These are phyloP conservation scores for Anneissia japonica DNA, from an alignment of 35 echinoderm and acorn worm species.

Conservation along the genomic window DNA sequence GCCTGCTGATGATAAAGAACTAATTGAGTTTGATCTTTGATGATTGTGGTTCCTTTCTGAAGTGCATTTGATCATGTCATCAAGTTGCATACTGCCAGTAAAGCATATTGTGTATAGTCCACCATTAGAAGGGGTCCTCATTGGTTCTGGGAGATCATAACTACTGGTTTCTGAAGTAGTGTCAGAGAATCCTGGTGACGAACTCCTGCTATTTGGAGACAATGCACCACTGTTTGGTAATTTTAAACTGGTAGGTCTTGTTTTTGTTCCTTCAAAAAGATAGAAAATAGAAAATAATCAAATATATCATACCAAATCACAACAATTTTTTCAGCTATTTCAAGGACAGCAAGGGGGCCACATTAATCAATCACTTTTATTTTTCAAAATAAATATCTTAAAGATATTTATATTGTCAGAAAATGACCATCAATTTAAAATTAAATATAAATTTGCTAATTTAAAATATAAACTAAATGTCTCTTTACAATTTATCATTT, in stretches of 20 bases:
- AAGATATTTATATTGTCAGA: too few relatives aligned
- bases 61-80: not conserved
- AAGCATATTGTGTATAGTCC: constrained; percentile 72
- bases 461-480: too few relatives aligned
- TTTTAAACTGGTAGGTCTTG: not conserved
- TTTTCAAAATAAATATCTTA: too few relatives aligned
- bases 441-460: too few relatives aligned
- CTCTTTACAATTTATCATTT: too few relatives aligned
- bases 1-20: not conserved
- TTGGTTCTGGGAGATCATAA: constrained; percentile 62
- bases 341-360: too few relatives aligned
- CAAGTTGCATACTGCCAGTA: constrained; percentile 17
- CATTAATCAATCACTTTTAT: too few relatives aligned
- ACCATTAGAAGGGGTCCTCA: constrained; percentile 50
- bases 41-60: not conserved
- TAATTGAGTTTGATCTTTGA: not conserved
- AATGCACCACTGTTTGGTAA: not conserved
- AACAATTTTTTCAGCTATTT: too few relatives aligned
- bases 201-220: not conserved
- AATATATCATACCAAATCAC: too few relatives aligned
- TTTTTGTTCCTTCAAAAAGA: not conserved
- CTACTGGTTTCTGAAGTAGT: constrained; percentile 74
- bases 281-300: too few relatives aligned
- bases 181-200: constrained; percentile 17
- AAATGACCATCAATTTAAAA: too few relatives aligned